Percentiles rank a stretch among this genome's conserved stretches.
These are phyloP conservation scores for Amaurobius ferox DNA, from an alignment of 2,888 invertebrate genomes.

Conservation along the genomic window DNA sequence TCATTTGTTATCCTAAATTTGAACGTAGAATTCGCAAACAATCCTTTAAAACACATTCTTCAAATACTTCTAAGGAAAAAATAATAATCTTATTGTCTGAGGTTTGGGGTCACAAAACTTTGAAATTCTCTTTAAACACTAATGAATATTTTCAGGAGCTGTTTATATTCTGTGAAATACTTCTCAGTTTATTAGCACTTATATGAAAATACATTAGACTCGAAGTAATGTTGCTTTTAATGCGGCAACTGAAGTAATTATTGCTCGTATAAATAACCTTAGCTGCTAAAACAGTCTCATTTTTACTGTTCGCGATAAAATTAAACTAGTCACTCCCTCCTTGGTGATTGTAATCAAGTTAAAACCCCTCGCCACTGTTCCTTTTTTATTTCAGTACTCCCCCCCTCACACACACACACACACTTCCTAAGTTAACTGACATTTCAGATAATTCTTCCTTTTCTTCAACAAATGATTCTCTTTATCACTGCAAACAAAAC, in stretches of 20 bases:
- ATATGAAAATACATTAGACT: background rate
- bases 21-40: too few species aligned
- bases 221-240: background rate
- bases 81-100: too few species aligned
- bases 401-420: too few species aligned
- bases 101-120: too few species aligned
- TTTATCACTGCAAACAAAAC: constrained; percentile 1
- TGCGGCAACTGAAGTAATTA: background rate
- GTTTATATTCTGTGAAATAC: too few species aligned
- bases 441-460: background rate
- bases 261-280: background rate
- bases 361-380: background rate
- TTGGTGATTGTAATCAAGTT: background rate
- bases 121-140: too few species aligned
- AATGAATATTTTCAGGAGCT: too few species aligned
- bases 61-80: too few species aligned
- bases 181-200: too few species aligned
- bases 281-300: background rate
- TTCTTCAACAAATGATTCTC: background rate
- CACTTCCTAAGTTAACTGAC: background rate
- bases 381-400: too few species aligned
- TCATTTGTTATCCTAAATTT: too few species aligned
- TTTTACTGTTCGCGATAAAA: background rate
- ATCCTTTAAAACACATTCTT: too few species aligned
- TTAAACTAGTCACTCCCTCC: background rate